Conservation (phyloP, 2,113 vertebrate species). For the Chamaetylas fuelleborni region DNA sequence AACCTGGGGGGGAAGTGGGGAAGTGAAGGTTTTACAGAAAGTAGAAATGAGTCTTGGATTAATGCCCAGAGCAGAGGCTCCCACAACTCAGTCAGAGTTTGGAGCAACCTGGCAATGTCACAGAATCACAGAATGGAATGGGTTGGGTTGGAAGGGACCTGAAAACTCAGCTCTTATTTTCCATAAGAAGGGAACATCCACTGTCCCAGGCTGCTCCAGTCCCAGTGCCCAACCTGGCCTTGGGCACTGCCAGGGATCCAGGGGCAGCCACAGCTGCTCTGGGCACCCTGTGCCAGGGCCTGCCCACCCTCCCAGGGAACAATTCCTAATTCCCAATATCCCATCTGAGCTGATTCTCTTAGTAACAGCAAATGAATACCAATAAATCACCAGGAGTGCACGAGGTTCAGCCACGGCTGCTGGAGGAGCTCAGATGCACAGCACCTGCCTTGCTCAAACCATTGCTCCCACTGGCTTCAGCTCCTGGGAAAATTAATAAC, state of each 20-base stretch:
- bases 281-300: neutral
- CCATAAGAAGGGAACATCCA: neutral
- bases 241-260: neutral
- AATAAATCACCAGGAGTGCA: neutral
- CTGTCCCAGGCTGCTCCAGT: neutral
- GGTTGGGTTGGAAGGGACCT: neutral
- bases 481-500: neutral
- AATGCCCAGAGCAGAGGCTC: neutral
- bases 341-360: neutral
- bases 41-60: neutral
- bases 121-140: neutral
- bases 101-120: neutral
- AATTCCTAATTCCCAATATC: neutral
- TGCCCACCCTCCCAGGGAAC: fast-evolving
- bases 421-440: neutral
- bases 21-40: neutral
- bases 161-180: neutral
- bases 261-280: neutral
- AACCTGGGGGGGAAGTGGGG: neutral
- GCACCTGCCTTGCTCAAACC: neutral
- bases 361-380: neutral
- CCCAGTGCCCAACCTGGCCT: fast-evolving
- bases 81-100: neutral
- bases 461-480: neutral
- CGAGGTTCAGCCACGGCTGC: neutral